A percentile compares a stretch with the other conserved stretches of the same genome.
These are phyloP conservation scores for Dicyrtoma fusca DNA, from an alignment of 2,888 invertebrate genomes.

Conservation along the genomic window DNA sequence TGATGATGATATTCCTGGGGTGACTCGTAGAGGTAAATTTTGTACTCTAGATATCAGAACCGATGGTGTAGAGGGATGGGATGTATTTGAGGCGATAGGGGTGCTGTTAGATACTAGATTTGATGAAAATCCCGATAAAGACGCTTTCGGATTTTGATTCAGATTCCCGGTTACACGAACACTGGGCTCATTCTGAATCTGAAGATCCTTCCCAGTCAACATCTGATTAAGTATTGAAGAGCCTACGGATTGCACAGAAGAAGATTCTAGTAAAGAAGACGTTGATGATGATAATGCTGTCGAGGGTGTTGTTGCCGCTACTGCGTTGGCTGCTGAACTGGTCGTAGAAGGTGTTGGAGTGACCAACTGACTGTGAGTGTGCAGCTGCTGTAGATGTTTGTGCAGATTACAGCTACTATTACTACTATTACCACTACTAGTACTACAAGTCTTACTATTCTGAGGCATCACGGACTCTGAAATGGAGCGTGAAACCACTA, in stretches of 20 bases:
- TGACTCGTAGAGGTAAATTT: conserved; percentile 20
- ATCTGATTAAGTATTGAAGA: conserved; percentile 38
- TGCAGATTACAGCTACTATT: not conserved
- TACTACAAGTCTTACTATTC: not conserved
- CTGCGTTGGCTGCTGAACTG: not conserved
- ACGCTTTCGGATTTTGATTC: too few species aligned
- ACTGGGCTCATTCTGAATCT: not conserved
- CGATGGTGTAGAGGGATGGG: not conserved
- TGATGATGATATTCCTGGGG: not conserved
- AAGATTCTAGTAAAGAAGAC: not conserved
- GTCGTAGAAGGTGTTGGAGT: not conserved
- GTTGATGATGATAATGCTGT: not conserved
- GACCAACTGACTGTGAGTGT: not conserved
- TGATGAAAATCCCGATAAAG: too few species aligned
- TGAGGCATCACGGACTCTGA: conserved; percentile 31
- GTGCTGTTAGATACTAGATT: too few species aligned
- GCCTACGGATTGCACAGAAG: conserved; percentile 20
- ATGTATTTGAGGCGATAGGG: not conserved
- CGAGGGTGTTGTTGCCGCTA: not conserved
- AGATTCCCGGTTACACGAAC: too few species aligned
- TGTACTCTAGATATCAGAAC: conserved; percentile 13
- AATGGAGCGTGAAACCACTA: conserved; percentile 13
- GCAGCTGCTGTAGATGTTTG: not conserved
- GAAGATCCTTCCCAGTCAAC: conserved; percentile 21
- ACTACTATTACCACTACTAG: not conserved